Evolutionary conservation across 2,797 vertebrate species (phyloP), one percentile per base, ranked within the genome.

Genomic region (Labeo calbasu): DNA sequence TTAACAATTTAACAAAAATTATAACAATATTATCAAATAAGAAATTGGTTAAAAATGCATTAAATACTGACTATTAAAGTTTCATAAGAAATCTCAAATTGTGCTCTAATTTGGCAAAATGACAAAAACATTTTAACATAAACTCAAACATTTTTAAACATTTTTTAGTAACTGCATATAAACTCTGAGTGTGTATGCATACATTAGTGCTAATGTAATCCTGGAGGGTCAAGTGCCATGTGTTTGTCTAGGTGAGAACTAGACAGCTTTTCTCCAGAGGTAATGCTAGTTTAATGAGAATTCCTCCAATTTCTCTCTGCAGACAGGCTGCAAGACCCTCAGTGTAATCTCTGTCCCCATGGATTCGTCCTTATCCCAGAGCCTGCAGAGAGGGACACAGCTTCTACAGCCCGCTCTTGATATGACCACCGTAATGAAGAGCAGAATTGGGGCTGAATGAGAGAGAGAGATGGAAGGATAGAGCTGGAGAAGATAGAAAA

Each of bases 251-350:
- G 55, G 61, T 76, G 8, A 66, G 61, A 77, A 83, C 36, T 51
- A 66, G 48, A 75, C 61, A 81, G 28, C 65, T 32, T 68, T 68
- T 77, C 72, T 77, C 32, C 61, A 55, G 12, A 79, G 59, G 69
- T 82, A 88, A 86, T 65, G 78, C 85, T 51, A 69, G 28, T 82
- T 86, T 88, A 81, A 84, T 88, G 71, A 86, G 73, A 77, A 66
- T 84, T 82, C 73, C 55, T 77, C 46, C 23, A 48, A 81, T 71
- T 46, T 59, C 40, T 57, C 72, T 53, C 46, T 76, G 61, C 71
- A 77, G 81, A 76, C 50, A 77, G 73, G 17, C 46, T 75, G 32
- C 8, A 83, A 76, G 59, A 76, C 50, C 59, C 48, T 75, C 14
- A 21, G n/a, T 71, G 79, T 69, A 85, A 71, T 63, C 72, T 71